Evolutionary conservation across 2,797 vertebrate species (phyloP).

Genomic region (Luscinia megarhynchos): DNA sequence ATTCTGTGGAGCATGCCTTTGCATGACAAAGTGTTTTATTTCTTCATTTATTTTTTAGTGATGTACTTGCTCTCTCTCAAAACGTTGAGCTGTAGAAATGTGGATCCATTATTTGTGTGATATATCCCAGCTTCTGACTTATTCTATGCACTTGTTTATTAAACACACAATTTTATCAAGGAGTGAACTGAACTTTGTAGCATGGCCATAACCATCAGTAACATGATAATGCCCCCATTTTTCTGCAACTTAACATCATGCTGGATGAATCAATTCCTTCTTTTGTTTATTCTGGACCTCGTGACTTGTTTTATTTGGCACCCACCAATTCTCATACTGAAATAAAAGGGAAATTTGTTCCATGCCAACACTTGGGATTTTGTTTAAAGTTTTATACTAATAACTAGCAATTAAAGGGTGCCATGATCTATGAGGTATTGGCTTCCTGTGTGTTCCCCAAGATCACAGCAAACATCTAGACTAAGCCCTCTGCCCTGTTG

Average conservation of each 20-base stretch:
- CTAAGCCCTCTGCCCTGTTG: rapidly evolving
- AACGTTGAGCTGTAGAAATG: not conserved
- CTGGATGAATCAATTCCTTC: not conserved
- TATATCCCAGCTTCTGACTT: not conserved
- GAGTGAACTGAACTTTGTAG: not conserved
- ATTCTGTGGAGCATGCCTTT: not conserved
- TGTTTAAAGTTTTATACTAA: not conserved
- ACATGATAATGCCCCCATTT: not conserved
- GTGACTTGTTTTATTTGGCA: not conserved
- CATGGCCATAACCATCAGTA: not conserved
- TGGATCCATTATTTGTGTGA: not conserved
- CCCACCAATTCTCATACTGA: not conserved
- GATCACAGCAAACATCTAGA: not conserved
- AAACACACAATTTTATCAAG: not conserved
- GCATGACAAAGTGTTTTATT: not conserved
- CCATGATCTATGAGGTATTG: not conserved
- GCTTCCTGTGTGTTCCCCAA: not conserved
- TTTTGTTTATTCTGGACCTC: not conserved
- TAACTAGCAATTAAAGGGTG: not conserved
- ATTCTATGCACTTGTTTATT: not conserved
- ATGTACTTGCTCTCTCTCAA: not conserved
- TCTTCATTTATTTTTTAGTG: not conserved
- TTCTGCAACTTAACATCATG: not conserved
- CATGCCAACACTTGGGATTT: not conserved
- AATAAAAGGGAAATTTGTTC: not conserved